Percentiles rank a stretch among this genome's conserved stretches.
Conservation (phyloP, 2,113 vertebrate species). For the Pachyramphus minor region DNA sequence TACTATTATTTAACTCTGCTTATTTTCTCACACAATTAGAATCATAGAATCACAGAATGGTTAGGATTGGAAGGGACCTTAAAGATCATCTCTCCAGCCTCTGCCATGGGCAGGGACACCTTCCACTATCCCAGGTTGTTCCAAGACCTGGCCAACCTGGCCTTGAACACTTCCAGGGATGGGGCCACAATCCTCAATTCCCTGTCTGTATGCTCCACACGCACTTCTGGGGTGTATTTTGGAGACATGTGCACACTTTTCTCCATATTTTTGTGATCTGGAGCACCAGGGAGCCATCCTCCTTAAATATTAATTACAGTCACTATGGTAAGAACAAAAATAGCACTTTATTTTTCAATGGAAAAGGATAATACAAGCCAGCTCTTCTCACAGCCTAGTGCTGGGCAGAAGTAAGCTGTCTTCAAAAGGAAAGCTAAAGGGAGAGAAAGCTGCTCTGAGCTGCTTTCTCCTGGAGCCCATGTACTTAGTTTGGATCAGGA, state of each 20-base stretch:
- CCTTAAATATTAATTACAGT: not conserved
- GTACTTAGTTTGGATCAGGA: not conserved
- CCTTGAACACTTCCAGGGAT: not conserved
- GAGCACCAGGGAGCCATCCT: not conserved
- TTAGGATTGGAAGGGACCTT: not conserved
- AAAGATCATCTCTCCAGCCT: not conserved
- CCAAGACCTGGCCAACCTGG: not conserved
- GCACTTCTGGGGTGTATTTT: not conserved
- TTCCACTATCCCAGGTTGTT: not conserved
- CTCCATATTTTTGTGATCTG: not conserved
- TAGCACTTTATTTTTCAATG: not conserved
- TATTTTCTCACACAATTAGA: not conserved
- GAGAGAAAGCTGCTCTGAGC: not conserved
- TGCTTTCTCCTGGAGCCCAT: not conserved
- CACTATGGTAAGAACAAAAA: not conserved
- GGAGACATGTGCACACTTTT: not conserved
- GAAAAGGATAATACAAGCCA: not conserved
- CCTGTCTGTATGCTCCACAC: rapidly evolving
- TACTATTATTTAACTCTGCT: not conserved
- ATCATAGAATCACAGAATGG: not conserved
- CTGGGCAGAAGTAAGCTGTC: not conserved
- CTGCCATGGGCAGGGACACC: not conserved
- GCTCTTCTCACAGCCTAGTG: not conserved
- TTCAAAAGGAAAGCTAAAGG: not conserved
- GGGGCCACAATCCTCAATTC: not conserved